Evolutionary conservation across 2,797 vertebrate genomes (phyloP).

Genomic region (Taenioides sp.): DNA sequence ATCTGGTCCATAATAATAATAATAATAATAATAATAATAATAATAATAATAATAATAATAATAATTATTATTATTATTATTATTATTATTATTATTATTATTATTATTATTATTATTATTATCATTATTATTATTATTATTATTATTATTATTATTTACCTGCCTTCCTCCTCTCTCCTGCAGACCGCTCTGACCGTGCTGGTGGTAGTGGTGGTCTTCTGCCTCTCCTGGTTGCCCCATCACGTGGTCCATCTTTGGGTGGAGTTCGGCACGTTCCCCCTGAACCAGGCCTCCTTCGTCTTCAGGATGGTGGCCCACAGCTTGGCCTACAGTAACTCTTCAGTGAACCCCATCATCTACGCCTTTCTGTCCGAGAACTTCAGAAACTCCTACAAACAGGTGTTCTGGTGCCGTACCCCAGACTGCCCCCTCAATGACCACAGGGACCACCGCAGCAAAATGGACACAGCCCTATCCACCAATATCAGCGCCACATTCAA

Average conservation of each 20-base stretch:
- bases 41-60: no score
- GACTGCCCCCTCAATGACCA: slow-evolving; percentile 73
- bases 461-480: slow-evolving; percentile 82
- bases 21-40: no score
- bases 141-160: no score
- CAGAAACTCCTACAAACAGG: slow-evolving; percentile 90
- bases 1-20: no score
- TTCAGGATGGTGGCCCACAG: slow-evolving; percentile 90
- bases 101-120: no score
- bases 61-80: no score
- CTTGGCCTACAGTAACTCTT: slow-evolving; percentile 96
- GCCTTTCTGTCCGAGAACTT: slow-evolving; percentile 96
- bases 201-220: slow-evolving; percentile 94
- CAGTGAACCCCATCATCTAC: slow-evolving; percentile 94
- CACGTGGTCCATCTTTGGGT: slow-evolving; percentile 92
- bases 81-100: no score
- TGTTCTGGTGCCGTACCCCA: slow-evolving; percentile 82
- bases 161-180: not conserved
- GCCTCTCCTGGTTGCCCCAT: slow-evolving; percentile 93
- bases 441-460: slow-evolving; percentile 79
- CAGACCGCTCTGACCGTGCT: slow-evolving; percentile 94
- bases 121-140: no score
- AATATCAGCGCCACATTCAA: slow-evolving; percentile 62
- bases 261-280: slow-evolving; percentile 90
- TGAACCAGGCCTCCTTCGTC: slow-evolving; percentile 91